Base-by-base conservation (phyloP, 1,140 invertebrate genomes). In the Drepana arcuata region DNA sequence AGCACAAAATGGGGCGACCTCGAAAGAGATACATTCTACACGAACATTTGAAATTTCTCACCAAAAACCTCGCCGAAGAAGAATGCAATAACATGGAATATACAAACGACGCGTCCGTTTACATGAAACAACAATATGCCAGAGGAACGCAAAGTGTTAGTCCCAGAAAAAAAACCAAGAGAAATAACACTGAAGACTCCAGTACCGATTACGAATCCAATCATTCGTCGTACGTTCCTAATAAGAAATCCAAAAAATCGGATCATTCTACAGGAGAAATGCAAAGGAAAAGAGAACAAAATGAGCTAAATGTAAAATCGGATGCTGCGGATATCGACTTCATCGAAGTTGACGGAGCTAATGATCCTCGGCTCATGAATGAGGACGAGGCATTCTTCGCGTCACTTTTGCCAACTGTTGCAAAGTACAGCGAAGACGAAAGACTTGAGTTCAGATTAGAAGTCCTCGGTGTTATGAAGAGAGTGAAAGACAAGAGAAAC, bases 341-440 rank as follows among this genome's bases (percentile, higher is more conserved):
- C n/a, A 38, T 62, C 7, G 60, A 67, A 36, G 45, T 70, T 0
- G 70, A 71, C 13, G 60, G 63, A 21, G 50, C 25, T 10, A 60
- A 48, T 23, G 67, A 72, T 32, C 59, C 67, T 0, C 54, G 74
- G 26, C 39, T 79, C 0, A 82, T 79, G 78, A 82, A 82, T 38
- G 73, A 79, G 41, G 78, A 82, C 35, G 78, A 82, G 34, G 74
- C 78, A 0, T 82, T 82, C 32, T 82, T 82, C 23, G 74, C 74
- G 0, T 79, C 78, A 0, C 52, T 82, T 2, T 41, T 82, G 12
- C 78, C 78, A 0, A 68, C 71, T 9, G 57, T 82, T 11, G 74
- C 78, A 0, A 79, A 64, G 43, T 80, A 82, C 37, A 59, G 46
- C 34, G 71, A 78, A 37, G 70, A 80, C 30, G 74, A 82, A 49